phyloP scores from a whole-genome alignment of 2,797 vertebrate species.

The Parotocinclus haroldoi region DNA sequence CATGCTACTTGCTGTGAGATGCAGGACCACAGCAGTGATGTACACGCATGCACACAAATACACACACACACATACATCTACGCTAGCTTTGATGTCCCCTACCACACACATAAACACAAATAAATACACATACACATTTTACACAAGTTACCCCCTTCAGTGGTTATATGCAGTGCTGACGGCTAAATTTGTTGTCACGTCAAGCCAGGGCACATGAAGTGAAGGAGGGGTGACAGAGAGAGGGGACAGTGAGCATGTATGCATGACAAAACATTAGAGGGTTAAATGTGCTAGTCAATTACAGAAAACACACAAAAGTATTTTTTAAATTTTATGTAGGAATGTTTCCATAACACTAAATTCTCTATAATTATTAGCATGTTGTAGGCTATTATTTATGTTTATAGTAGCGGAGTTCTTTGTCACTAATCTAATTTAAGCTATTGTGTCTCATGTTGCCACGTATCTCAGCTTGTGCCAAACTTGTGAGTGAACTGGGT shows the following conservation, averaged over 20 bases:
- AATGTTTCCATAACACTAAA: slow-evolving; percentile 15
- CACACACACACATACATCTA: slow-evolving; percentile 20
- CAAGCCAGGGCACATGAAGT: slow-evolving; percentile 32
- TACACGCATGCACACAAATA: slow-evolving; percentile 23
- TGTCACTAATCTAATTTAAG: slow-evolving; percentile 42
- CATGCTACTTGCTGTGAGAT: slow-evolving; percentile 64
- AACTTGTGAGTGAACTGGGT: not conserved
- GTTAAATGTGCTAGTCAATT: too few relatives aligned
- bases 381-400: too few relatives aligned
- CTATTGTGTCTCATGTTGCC: slow-evolving; percentile 50
- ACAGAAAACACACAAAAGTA: too few relatives aligned
- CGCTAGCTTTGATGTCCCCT: too few relatives aligned
- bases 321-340: too few relatives aligned
- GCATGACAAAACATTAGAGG: not conserved
- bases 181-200: slow-evolving; percentile 78
- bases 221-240: slow-evolving; percentile 35
- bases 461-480: slow-evolving; percentile 27
- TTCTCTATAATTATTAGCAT: too few relatives aligned
- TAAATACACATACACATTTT: slow-evolving; percentile 34
- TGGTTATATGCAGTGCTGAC: slow-evolving; percentile 56
- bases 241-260: slow-evolving; percentile 45
- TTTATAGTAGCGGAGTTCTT: slow-evolving; percentile 29
- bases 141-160: slow-evolving; percentile 34
- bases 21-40: slow-evolving; percentile 56
- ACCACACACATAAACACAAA: slow-evolving; percentile 23